Evolutionary conservation across 1,140 invertebrate genomes (phyloP).

Genomic region (Meloidogyne hapla): DNA sequence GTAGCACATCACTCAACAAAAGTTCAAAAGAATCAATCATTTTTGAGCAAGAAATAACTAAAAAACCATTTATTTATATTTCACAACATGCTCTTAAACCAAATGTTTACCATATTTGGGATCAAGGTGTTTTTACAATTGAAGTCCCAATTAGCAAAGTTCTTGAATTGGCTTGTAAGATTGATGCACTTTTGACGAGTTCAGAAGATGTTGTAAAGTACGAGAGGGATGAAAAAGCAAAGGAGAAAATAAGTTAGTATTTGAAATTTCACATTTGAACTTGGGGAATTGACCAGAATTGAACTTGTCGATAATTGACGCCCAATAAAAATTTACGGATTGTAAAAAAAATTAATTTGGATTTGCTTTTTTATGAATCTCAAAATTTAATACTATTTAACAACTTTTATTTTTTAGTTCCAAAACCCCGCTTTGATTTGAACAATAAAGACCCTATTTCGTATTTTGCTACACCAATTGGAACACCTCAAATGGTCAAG

Average conservation of each 20-base stretch:
- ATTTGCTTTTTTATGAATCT: no score
- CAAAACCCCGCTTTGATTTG: background rate
- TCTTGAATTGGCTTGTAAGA: background rate
- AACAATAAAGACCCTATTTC: background rate
- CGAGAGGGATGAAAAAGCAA: background rate
- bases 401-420: background rate
- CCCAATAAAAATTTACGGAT: no score
- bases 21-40: background rate
- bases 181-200: background rate
- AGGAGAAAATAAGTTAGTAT: background rate
- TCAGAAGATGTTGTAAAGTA: background rate
- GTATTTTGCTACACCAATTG: background rate
- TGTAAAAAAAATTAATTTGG: no score
- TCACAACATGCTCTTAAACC: background rate
- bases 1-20: background rate
- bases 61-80: slow-evolving; percentile 1
- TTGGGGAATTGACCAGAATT: no score
- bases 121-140: background rate
- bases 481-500: background rate
- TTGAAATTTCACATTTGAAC: no score
- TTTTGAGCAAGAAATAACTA: background rate
- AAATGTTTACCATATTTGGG: background rate
- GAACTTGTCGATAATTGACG: no score
- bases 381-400: no score
- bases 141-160: background rate